These are phyloP conservation scores for Myrmophylax atrothorax DNA, from an alignment of 2,113 vertebrate species.

Conservation along the genomic window DNA sequence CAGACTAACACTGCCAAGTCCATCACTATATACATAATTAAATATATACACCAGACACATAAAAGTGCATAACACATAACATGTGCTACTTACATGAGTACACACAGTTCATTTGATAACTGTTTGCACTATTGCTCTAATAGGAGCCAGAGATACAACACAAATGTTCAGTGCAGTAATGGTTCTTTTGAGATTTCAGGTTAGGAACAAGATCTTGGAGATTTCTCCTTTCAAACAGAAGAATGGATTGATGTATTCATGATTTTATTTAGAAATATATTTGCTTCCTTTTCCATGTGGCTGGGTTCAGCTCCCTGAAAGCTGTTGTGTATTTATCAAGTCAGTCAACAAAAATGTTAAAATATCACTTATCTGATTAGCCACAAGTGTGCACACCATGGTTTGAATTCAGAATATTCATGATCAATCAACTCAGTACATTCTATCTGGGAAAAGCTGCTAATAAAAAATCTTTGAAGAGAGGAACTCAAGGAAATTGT, in stretches of 20 bases:
- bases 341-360: not conserved
- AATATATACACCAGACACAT: not conserved
- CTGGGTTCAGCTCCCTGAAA: not conserved
- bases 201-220: not conserved
- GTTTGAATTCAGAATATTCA: not conserved
- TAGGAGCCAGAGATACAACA: not conserved
- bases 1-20: not conserved
- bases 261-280: not conserved
- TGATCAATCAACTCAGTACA: not conserved
- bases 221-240: not conserved
- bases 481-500: not conserved
- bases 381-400: not conserved
- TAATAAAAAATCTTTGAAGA: slow-evolving; percentile 33
- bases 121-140: not conserved
- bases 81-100: not conserved
- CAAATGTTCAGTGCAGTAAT: not conserved
- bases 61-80: not conserved
- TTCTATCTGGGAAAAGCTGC: not conserved
- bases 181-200: not conserved
- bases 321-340: not conserved
- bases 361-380: slow-evolving; percentile 7
- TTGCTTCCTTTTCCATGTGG: not conserved
- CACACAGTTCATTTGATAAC: not conserved
- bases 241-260: not conserved
- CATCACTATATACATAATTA: not conserved